phyloP scores from a whole-genome alignment of 1,140 invertebrate species.

The Drosophila dunni region DNA sequence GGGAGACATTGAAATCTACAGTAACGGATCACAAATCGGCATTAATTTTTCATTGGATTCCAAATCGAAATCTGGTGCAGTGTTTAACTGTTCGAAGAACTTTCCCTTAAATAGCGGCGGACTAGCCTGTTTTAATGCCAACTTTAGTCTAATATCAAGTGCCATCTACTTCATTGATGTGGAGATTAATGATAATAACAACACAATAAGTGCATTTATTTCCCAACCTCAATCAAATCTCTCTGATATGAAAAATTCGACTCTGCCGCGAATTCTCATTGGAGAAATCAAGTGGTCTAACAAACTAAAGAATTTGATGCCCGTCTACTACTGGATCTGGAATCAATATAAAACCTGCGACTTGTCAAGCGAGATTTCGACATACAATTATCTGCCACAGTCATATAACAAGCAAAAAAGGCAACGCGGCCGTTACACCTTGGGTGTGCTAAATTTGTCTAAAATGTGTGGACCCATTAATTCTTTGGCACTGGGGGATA shows the following conservation, averaged over 20 bases:
- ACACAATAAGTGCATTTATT: not conserved
- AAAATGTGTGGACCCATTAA: not conserved
- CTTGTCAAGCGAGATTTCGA: not conserved
- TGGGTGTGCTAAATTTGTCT: not conserved
- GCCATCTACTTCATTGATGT: conserved; percentile 30
- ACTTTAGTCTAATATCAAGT: conserved; percentile 28
- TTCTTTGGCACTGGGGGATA: not conserved
- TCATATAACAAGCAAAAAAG: not conserved
- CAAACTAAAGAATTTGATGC: not conserved
- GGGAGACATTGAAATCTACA: conserved; percentile 7
- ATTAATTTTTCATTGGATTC: conserved; percentile 3
- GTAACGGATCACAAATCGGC: not conserved
- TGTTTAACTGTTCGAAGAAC: not conserved
- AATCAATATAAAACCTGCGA: not conserved
- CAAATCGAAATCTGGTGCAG: not conserved
- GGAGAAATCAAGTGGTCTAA: not conserved
- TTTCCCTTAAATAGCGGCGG: too few species aligned
- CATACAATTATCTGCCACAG: not conserved
- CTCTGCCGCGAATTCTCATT: not conserved
- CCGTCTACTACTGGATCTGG: not conserved
- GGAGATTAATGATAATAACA: not conserved
- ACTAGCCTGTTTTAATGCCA: conserved; percentile 37
- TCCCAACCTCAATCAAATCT: not conserved
- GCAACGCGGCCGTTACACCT: too few species aligned
- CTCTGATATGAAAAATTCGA: not conserved